Base-by-base conservation (phyloP, 2,113 vertebrate genomes). In the Anarhynchus alexandrinus region DNA sequence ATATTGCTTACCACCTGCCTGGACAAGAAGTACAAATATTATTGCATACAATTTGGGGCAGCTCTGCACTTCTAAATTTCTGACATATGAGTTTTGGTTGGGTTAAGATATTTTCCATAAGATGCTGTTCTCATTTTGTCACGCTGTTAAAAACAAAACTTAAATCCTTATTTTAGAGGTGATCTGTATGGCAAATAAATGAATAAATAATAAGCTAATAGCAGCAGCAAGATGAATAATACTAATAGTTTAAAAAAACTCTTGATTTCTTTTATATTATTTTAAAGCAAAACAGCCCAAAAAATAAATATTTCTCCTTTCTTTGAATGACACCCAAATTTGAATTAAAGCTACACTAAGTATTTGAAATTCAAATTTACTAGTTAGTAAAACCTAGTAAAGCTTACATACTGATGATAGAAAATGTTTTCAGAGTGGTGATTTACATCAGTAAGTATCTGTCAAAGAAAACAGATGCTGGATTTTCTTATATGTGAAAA, bases 1-100 rank as follows among this genome's bases (percentile, higher is more conserved):
- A 66, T 86, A 95, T 95, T 87, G 77, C 84, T 79, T 79, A 65
- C 90, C 94, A 96, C 95, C 92, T 94, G 94, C 82, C 67, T 61
- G 70, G 69, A 73, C 65, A 76, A 94, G 95, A 85, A 91, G 57
- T 62, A 85, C 42, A 78, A 93, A 91, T 93, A 91, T 94, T 90
- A 88, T 80, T 81, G 40, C 72, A 54, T 36, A 54, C 32, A 89
- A 36, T 87, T 70, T 76, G 43, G 64, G 90, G 47, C 73, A 77
- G 73, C 34, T 69, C 66, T 81, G 59, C 34, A 47, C 67, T 95
- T 78, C 36, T 47, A 47, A 54, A 88, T 74, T 66, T 38, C 40
- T 82, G 76, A 90, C 73, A 80, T 40, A 71, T 9, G 67, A 74
- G 55, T 69, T 88, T 86, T 64, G 69, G 43, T 78, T 65, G 59